Evolutionary conservation across 2,888 invertebrate genomes (phyloP).

Genomic region (Trimorus sp.): DNA sequence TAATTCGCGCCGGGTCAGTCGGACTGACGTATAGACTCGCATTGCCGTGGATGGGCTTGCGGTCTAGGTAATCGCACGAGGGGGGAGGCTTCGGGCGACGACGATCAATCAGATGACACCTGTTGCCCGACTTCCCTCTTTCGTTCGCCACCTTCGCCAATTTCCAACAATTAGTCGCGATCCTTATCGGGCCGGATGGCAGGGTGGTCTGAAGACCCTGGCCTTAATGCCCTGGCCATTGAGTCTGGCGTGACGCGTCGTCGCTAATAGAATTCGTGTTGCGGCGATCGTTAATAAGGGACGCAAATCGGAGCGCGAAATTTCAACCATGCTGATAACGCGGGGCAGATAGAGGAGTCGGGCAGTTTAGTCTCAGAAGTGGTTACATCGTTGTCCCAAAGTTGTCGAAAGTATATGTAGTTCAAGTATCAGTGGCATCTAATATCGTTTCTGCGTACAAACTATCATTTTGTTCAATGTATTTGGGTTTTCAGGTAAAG

Average conservation of each 20-base stretch:
- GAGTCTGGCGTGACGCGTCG: slow-evolving; percentile 2
- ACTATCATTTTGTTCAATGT: no score
- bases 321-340: no score
- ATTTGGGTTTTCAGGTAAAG: no score
- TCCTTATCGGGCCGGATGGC: slow-evolving; percentile 77
- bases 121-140: slow-evolving; percentile 79
- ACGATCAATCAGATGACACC: slow-evolving; percentile 82
- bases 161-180: slow-evolving; percentile 80
- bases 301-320: no score
- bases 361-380: no score
- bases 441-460: no score
- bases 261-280: slow-evolving; percentile 11
- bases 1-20: slow-evolving; percentile 69
- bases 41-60: slow-evolving; percentile 78
- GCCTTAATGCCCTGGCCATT: slow-evolving; percentile 36
- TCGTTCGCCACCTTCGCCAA: slow-evolving; percentile 79
- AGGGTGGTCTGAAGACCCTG: slow-evolving; percentile 66
- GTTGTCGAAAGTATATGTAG: no score
- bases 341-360: no score
- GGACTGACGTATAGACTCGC: slow-evolving; percentile 76
- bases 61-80: slow-evolving; percentile 78
- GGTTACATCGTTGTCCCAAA: no score
- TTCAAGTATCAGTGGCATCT: no score
- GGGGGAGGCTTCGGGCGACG: slow-evolving; percentile 76
- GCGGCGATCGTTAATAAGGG: not conserved